These are phyloP conservation scores for Pogonus chalceus DNA, from an alignment of 1,140 invertebrate species.

Conservation along the genomic window DNA sequence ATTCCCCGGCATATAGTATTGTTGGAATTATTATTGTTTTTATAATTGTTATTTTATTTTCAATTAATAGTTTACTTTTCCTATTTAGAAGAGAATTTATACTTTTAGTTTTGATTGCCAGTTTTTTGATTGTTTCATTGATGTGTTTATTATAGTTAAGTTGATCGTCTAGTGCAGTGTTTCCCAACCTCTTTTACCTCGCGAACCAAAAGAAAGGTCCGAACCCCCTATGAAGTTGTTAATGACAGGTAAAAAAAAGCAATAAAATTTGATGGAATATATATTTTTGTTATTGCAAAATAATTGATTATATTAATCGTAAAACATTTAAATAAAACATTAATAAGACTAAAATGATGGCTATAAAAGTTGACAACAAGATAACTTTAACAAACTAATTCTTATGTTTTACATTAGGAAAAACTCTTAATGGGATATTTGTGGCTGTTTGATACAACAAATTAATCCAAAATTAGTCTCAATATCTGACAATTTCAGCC, in stretches of 20 bases:
- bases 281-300: neutral
- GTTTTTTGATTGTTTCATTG: too few species aligned
- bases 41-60: too few species aligned
- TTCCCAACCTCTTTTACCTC: neutral
- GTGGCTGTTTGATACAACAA: neutral
- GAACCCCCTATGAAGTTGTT: neutral
- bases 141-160: too few species aligned
- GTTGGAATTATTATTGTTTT: too few species aligned
- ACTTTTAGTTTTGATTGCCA: too few species aligned
- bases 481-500: neutral
- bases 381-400: neutral
- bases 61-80: too few species aligned
- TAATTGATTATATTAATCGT: neutral
- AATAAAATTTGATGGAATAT: neutral
- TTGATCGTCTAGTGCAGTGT: neutral
- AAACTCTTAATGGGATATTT: slow-evolving; percentile 9
- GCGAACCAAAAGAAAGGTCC: neutral
- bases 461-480: slow-evolving; percentile 1
- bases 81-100: too few species aligned
- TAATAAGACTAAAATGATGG: neutral
- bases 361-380: neutral
- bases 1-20: too few species aligned
- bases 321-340: neutral
- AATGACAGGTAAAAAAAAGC: neutral
- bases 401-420: neutral